phyloP scores from a whole-genome alignment of 2,113 vertebrate species.

The Petrocephalus zakoni region DNA sequence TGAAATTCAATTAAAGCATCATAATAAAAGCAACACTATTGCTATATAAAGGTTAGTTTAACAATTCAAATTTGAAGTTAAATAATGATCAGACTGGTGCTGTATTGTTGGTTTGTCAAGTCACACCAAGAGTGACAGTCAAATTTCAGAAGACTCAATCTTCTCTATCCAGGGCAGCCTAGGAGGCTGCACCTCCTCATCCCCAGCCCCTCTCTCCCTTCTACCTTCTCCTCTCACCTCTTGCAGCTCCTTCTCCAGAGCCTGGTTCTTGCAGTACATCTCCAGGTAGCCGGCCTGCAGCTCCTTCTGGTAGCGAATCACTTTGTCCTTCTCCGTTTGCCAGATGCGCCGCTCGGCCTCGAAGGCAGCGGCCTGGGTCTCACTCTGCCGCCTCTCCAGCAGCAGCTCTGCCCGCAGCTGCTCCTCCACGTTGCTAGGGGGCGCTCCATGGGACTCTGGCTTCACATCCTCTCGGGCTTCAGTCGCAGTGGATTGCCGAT shows the following conservation, averaged over 20 bases:
- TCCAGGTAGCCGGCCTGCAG: conserved; percentile 94
- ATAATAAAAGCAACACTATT: not conserved
- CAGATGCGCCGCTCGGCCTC: conserved; percentile 85
- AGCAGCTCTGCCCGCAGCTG: conserved; percentile 84
- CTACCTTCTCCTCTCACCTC: conserved; percentile 60
- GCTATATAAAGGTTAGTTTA: not conserved
- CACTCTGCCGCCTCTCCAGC: conserved; percentile 82
- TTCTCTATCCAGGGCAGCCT: conserved; percentile 83
- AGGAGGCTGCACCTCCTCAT: conserved; percentile 55
- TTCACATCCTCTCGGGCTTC: conserved; percentile 34
- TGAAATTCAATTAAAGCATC: not conserved
- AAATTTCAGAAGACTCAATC: conserved; percentile 92
- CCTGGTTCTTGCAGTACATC: conserved; percentile 87
- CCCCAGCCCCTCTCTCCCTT: conserved; percentile 55
- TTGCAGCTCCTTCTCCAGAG: conserved; percentile 73
- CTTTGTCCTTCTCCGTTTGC: conserved; percentile 87
- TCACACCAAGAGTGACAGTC: conserved; percentile 42
- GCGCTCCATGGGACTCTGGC: conserved; percentile 39
- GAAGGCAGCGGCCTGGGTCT: conserved; percentile 80
- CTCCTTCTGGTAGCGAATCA: conserved; percentile 72
- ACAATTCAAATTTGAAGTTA: not conserved
- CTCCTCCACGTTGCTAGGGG: conserved; percentile 57
- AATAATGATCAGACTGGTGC: not conserved
- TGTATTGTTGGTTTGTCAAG: not conserved
- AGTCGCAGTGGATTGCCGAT: conserved; percentile 4